Percentiles rank a stretch among this genome's conserved stretches.
Conservation (phyloP, 2,113 vertebrate genomes). For the Carassius carassius region DNA sequence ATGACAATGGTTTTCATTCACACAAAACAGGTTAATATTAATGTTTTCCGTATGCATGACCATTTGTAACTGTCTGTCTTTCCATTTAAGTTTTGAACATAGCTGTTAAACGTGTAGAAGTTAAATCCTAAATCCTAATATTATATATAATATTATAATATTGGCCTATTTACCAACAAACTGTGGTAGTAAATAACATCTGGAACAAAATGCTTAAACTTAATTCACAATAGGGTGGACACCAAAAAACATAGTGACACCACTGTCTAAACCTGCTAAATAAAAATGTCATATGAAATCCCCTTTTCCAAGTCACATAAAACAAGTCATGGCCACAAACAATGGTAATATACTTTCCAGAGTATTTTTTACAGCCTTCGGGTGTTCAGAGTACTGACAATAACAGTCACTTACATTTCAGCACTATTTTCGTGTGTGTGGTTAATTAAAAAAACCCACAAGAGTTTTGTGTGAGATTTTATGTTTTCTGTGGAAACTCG, state of each 20-base stretch:
- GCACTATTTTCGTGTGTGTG: background rate
- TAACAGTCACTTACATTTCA: background rate
- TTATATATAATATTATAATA: too few species aligned
- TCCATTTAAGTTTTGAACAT: background rate
- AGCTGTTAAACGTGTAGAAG: background rate
- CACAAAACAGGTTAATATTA: background rate
- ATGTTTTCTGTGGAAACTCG: background rate
- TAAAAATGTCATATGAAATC: background rate
- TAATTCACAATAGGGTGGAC: background rate
- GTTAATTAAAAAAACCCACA: background rate
- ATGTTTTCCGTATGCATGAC: background rate
- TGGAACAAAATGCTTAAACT: background rate
- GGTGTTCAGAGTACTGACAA: background rate
- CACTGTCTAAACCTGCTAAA: background rate
- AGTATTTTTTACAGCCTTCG: background rate
- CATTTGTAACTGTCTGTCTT: background rate
- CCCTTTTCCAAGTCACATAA: background rate
- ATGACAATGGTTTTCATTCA: background rate
- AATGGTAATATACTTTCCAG: background rate
- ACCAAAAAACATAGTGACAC: background rate
- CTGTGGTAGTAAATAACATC: background rate
- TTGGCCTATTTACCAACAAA: background rate
- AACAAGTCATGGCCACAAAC: background rate
- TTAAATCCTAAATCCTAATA: background rate
- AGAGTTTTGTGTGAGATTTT: background rate